Percentiles rank a stretch among this genome's conserved stretches.
Conservation (phyloP, 2,888 invertebrate genomes). For the Diarsia brunnea region DNA sequence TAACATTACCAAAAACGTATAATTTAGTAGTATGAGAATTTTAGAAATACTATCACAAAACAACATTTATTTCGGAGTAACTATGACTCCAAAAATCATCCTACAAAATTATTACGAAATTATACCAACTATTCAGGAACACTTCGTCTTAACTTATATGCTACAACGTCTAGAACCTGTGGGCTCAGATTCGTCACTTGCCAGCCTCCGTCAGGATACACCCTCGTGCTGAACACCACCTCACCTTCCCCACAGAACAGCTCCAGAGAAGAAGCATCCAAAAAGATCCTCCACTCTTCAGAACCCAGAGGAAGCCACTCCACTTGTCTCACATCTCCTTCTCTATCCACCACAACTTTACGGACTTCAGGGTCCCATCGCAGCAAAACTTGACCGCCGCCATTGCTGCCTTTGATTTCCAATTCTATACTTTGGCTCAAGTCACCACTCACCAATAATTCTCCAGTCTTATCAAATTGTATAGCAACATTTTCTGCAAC, state of each 20-base stretch:
- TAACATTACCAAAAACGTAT: neutral
- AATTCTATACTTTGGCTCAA: slow-evolving; percentile 76
- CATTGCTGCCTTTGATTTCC: slow-evolving; percentile 76
- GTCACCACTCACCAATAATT: slow-evolving; percentile 78
- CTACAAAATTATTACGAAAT: neutral
- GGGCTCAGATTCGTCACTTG: slow-evolving; percentile 78
- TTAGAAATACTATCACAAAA: slow-evolving; percentile 32
- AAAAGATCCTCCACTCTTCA: slow-evolving; percentile 80
- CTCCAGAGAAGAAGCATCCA: slow-evolving; percentile 86
- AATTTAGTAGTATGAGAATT: slow-evolving; percentile 10
- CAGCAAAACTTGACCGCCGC: slow-evolving; percentile 76
- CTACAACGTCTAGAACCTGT: slow-evolving; percentile 76
- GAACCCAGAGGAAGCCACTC: slow-evolving; percentile 81
- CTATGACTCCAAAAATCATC: neutral
- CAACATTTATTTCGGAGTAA: neutral
- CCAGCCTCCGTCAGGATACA: slow-evolving; percentile 84
- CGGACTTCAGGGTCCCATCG: slow-evolving; percentile 77
- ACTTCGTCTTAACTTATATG: slow-evolving; percentile 79
- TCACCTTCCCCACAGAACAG: slow-evolving; percentile 88
- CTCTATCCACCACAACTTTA: slow-evolving; percentile 81
- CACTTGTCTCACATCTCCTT: slow-evolving; percentile 82
- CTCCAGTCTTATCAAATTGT: slow-evolving; percentile 79
- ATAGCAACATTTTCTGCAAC: slow-evolving; percentile 67
- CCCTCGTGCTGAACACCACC: slow-evolving; percentile 85
- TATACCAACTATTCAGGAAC: slow-evolving; percentile 73